Evolutionary conservation across 1,140 invertebrate genomes (phyloP), one percentile per base, ranked within the genome.

Genomic region (Trichoplusia ni): DNA sequence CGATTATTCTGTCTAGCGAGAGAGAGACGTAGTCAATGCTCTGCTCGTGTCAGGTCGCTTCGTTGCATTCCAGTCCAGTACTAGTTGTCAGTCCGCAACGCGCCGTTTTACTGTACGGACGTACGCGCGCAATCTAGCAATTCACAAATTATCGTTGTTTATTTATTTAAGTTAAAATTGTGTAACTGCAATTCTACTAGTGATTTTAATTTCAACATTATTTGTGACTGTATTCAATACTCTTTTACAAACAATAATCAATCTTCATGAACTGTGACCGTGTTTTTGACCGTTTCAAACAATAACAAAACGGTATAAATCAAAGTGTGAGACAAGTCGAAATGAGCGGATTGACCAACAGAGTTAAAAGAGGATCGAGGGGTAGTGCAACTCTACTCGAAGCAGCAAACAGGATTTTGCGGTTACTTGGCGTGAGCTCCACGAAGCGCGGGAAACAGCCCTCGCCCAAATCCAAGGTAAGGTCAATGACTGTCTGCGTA

Each of bases 291-390:
- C 71, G 76, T 86, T 82, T 79, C 62, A 69, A 81, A 82, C 73
- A 73, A 68, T 77, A 81, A 80, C 81, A 85, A 79, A 84, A 82
- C 73, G 73, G 81, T 77, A 77, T 75, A 62, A 80, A 70, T 74
- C 67, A 82, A 77, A 73, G 75, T 84, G 79, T 79, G 79, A 80
- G 82, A 79, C 75, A 77, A 79, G 76, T 83, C 87, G 88, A 87
- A 84, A 91, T 91, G 90, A 91, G 87, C 70, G 84, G 89, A 82
- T 86, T 90, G 84, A 89, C 89, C 77, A 82, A 88, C 64, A 89
- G 86, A 85, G 86, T 86, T 71, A 91, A 91, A 90, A 84, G 90
- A 77, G 86, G 90, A 80, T 91, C 90, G 82, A 89, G 90, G 79
- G 90, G 90, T 74, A 90, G 89, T 82, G 89, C 90, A 49, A 90